Conservation (phyloP, 2,113 vertebrate species). For the Siniperca knerii region DNA sequence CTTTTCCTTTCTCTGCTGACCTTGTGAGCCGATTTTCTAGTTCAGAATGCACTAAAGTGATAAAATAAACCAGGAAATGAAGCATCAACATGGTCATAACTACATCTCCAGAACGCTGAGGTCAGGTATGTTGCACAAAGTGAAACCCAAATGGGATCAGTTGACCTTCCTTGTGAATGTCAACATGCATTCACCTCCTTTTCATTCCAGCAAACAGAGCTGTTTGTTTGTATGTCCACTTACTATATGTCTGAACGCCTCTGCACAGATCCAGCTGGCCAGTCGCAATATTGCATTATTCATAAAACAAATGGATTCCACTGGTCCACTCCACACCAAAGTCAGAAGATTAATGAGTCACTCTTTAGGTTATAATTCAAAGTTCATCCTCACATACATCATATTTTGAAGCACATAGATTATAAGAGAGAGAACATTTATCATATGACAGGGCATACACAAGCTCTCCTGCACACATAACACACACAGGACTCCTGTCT, state of each 20-base stretch:
- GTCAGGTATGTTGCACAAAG: conserved; percentile 16
- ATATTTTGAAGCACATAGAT: conserved; percentile 92
- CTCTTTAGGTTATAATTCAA: conserved; percentile 90
- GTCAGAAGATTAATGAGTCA: conserved; percentile 89
- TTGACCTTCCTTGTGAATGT: conserved; percentile 72
- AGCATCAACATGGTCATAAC: not conserved
- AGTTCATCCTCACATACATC: conserved; percentile 91
- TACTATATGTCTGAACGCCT: conserved; percentile 70
- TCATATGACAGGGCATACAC: conserved; percentile 85
- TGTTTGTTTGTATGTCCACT: conserved; percentile 76
- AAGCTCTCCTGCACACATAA: conserved; percentile 72
- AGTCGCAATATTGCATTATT: conserved; percentile 83
- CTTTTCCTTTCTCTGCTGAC: not conserved
- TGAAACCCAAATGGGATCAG: conserved; percentile 41
- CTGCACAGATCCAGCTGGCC: conserved; percentile 80
- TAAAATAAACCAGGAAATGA: not conserved
- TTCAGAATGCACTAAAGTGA: not conserved
- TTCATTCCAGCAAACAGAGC: conserved; percentile 73
- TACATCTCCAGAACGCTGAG: conserved; percentile 29
- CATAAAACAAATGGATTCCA: conserved; percentile 85
- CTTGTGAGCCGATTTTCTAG: not conserved
- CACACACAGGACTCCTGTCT: conserved; percentile 8
- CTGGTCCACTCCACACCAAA: conserved; percentile 82
- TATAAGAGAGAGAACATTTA: conserved; percentile 89
- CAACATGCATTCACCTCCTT: conserved; percentile 46